Base-by-base conservation (phyloP, 1,140 invertebrate genomes). In the Cydia fagiglandana region DNA sequence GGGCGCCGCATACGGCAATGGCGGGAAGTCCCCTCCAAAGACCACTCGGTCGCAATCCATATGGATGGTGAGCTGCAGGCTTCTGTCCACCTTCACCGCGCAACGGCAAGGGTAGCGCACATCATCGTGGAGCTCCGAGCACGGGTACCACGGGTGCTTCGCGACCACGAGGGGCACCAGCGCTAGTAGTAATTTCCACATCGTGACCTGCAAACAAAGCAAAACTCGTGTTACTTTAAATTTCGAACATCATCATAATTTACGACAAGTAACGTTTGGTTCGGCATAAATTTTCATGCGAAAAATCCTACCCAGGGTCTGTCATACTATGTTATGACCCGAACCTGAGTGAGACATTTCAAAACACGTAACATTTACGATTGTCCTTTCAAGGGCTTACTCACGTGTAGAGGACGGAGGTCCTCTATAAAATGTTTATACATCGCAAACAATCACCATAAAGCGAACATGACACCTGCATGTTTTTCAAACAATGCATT, bases 31-130 rank as follows among this genome's bases (percentile, higher is more conserved):
- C 13, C 95, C 94, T 20, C 95, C 93, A 78, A 98, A 97, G n/a
- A 97, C 96, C 13, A 97, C 95, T 20, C 94, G 91, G 90, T 98
- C 97, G 87, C 97, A 98, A 86, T 98, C 95, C 92, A 98, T 94
- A 64, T 94, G 89, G 28, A 96, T 92, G 34, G 93, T 90, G 0
- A 94, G 88, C 56, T 93, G 93, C 7, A 94, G 77, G 0, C 93
- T 89, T 41, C 88, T 75, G 73, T 91, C 90, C 15, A 91, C 90
- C 74, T 91, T 90, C 15, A 93, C 89, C 12, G 89, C 89, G 79
- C 95, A 96, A 28, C 87, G 89, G 86, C 95, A 96, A 0, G 95
- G 95, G 76, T 95, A 93, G 1, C 94, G 91, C 28, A 96, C 88
- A 76, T 95, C 94, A 75, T 94, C 93, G 76, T 95, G 95, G 15